Conservation (phyloP, 2,888 invertebrate genomes). For the Terebella lapidaria region DNA sequence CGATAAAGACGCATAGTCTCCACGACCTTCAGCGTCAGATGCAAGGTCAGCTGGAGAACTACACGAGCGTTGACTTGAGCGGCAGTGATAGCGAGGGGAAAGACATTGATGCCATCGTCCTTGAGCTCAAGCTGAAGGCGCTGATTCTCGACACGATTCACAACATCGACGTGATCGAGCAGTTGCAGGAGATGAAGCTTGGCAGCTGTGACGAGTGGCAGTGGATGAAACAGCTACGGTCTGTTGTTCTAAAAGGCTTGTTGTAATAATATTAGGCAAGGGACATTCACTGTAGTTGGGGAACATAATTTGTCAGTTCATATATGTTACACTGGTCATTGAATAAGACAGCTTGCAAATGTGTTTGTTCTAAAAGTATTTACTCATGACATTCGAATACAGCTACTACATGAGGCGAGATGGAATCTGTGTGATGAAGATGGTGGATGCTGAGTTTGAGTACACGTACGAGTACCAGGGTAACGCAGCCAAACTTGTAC, state of each 20-base stretch:
- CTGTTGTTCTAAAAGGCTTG: conserved; percentile 15
- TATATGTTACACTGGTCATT: too few relatives aligned
- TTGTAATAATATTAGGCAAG: too few relatives aligned
- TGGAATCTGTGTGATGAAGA: conserved; percentile 66
- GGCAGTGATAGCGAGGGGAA: background rate
- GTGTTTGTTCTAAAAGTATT: background rate
- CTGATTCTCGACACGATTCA: conserved; percentile 90
- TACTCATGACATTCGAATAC: conserved; percentile 27
- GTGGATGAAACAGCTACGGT: conserved; percentile 92
- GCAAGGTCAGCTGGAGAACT: conserved; percentile 52
- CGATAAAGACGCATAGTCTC: conserved; percentile 63
- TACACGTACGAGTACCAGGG: conserved; percentile 98
- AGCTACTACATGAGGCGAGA: conserved; percentile 63
- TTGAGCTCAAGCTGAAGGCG: conserved; percentile 82
- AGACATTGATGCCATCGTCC: conserved; percentile 55
- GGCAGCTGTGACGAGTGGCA: conserved; percentile 73
- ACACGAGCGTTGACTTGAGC: conserved; percentile 52
- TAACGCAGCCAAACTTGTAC: conserved; percentile 88
- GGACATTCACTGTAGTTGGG: too few relatives aligned
- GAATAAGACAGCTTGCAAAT: too few relatives aligned
- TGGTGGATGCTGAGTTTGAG: conserved; percentile 89
- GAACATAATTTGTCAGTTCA: too few relatives aligned
- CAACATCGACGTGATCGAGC: conserved; percentile 76
- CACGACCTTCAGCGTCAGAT: conserved; percentile 46
- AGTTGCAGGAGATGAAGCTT: conserved; percentile 65